phyloP scores from a whole-genome alignment of 2,888 invertebrate species.

The Luperina testacea region DNA sequence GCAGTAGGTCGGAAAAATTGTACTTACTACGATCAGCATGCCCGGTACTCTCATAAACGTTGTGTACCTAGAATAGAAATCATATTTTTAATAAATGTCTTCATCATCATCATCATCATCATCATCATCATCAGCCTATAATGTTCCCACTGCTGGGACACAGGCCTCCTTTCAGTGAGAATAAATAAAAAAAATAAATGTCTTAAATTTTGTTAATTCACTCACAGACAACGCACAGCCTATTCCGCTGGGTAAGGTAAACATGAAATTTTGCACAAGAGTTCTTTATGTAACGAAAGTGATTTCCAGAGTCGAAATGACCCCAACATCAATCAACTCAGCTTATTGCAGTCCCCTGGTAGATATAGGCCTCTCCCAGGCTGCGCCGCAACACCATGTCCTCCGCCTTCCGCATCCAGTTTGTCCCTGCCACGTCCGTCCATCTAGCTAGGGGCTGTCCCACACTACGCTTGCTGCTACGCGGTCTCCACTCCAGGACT shows the following conservation, averaged over 20 bases:
- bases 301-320: neutral
- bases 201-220: neutral
- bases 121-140: no score
- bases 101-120: no score
- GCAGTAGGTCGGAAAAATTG: neutral
- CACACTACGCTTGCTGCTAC: neutral
- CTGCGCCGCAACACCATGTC: no score
- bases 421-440: no score
- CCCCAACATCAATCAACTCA: neutral
- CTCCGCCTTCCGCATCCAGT: no score
- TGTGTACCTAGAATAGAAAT: constrained; percentile 1
- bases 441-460: no score
- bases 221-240: neutral
- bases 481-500: neutral
- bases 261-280: no score
- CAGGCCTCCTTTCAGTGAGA: no score
- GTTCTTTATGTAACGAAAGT: neutral
- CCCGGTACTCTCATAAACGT: neutral
- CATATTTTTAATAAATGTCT: neutral
- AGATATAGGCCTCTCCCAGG: no score
- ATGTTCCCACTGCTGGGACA: no score
- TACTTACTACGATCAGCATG: neutral
- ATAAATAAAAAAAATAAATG: no score
- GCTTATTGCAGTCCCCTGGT: neutral
- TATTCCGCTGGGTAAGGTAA: neutral